These are phyloP conservation scores for Hoplodrina blanda DNA, from an alignment of 2,888 invertebrate species.

Conservation along the genomic window DNA sequence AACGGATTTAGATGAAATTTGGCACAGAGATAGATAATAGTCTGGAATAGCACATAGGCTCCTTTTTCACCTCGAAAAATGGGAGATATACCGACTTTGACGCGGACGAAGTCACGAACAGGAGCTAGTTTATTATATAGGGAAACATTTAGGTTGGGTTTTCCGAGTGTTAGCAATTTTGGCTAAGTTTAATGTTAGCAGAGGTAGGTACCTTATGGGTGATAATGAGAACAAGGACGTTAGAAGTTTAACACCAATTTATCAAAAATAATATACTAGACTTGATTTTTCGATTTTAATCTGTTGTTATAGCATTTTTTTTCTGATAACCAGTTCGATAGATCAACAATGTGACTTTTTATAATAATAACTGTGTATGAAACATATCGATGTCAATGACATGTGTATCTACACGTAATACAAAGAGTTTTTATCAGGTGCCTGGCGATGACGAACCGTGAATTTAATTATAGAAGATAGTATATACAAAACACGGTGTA, in stretches of 20 bases:
- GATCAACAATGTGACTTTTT: constrained; percentile 47
- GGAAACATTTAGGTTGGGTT: background rate
- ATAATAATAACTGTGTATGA: constrained; percentile 44
- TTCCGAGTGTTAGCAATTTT: constrained; percentile 7
- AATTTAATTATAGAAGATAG: constrained; percentile 24
- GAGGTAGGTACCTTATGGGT: background rate
- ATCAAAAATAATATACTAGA: constrained; percentile 6
- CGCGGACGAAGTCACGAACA: too few relatives aligned
- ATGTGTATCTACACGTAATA: constrained; percentile 37
- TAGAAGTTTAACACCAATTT: background rate
- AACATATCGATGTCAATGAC: constrained; percentile 63
- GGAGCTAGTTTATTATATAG: constrained; percentile 1
- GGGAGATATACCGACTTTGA: too few relatives aligned
- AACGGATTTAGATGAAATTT: too few relatives aligned
- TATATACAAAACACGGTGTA: constrained; percentile 7
- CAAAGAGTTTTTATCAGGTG: constrained; percentile 53
- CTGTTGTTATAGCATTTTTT: constrained; percentile 15
- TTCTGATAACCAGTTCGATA: constrained; percentile 44
- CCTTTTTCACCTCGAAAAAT: too few relatives aligned
- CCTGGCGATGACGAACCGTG: constrained; percentile 36
- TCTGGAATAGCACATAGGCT: too few relatives aligned
- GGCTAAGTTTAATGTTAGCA: constrained; percentile 6
- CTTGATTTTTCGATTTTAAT: background rate
- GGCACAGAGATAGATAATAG: too few relatives aligned
- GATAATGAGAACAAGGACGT: background rate